Evolutionary conservation across 2,888 invertebrate genomes (phyloP).

Genomic region (Sminthurinus aureus): DNA sequence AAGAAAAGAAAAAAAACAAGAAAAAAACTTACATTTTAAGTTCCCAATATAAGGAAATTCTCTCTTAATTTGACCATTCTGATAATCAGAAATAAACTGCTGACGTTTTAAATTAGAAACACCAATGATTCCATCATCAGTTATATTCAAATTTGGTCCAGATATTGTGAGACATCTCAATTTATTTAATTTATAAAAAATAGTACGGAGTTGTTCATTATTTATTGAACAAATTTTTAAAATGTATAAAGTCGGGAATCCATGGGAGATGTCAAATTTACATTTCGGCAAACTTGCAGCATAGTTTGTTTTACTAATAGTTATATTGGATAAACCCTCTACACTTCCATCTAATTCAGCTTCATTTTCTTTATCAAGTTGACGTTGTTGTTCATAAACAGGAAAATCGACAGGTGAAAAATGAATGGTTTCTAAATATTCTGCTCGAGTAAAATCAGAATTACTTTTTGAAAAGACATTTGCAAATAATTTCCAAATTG

Average conservation of each 20-base stretch:
- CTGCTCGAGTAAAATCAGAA: background rate
- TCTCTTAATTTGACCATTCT: background rate
- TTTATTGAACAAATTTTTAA: background rate
- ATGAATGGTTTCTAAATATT: background rate
- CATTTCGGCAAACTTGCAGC: background rate
- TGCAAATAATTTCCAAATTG: background rate
- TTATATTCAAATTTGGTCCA: background rate
- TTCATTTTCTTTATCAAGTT: background rate
- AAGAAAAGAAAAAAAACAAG: background rate
- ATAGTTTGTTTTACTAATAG: too few relatives aligned
- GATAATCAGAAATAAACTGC: background rate
- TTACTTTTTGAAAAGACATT: too few relatives aligned
- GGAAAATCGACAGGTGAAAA: conserved; percentile 3
- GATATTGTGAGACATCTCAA: background rate
- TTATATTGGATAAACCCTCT: too few relatives aligned
- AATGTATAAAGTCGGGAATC: background rate
- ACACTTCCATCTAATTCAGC: too few relatives aligned
- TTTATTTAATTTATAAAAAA: background rate
- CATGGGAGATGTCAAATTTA: background rate
- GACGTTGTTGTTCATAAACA: background rate
- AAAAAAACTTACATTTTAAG: background rate
- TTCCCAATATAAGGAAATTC: conserved; percentile 13
- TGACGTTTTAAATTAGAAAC: background rate
- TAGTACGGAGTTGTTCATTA: conserved; percentile 1
- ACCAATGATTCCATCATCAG: background rate